phyloP scores from a whole-genome alignment of 2,113 vertebrate species.

The Pandion haliaetus region DNA sequence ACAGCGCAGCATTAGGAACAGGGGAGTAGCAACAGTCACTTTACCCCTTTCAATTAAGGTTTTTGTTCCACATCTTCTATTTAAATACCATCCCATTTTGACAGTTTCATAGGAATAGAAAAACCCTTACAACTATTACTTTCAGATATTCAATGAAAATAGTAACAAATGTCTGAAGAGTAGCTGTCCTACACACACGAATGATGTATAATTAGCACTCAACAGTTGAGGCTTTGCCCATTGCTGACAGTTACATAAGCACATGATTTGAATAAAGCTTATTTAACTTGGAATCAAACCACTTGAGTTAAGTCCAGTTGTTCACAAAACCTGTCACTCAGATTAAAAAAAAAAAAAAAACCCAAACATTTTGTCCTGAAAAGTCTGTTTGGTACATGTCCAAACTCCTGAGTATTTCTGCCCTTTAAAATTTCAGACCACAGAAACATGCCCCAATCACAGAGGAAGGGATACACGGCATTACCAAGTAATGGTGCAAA shows the following conservation, averaged over 20 bases:
- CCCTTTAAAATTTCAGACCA: not conserved
- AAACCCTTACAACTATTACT: not conserved
- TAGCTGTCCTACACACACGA: not conserved
- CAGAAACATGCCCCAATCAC: not conserved
- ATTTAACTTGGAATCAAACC: not conserved
- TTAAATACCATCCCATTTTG: not conserved
- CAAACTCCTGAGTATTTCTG: not conserved
- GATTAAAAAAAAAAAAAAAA: not conserved
- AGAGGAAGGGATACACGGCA: not conserved
- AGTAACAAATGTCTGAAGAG: not conserved
- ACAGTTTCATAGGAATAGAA: not conserved
- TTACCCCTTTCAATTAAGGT: not conserved
- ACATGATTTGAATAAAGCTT: not conserved
- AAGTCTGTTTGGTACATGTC: not conserved
- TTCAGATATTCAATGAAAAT: not conserved
- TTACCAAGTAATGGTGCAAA: not conserved
- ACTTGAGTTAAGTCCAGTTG: not conserved
- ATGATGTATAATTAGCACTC: not conserved
- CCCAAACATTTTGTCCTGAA: not conserved
- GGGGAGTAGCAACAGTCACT: not conserved
- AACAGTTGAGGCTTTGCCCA: not conserved
- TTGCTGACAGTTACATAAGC: not conserved
- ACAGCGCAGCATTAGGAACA: not conserved
- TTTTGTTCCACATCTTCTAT: not conserved
- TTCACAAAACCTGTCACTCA: not conserved